Evolutionary conservation across 2,888 invertebrate genomes (phyloP).

Genomic region (Amitus sp.): DNA sequence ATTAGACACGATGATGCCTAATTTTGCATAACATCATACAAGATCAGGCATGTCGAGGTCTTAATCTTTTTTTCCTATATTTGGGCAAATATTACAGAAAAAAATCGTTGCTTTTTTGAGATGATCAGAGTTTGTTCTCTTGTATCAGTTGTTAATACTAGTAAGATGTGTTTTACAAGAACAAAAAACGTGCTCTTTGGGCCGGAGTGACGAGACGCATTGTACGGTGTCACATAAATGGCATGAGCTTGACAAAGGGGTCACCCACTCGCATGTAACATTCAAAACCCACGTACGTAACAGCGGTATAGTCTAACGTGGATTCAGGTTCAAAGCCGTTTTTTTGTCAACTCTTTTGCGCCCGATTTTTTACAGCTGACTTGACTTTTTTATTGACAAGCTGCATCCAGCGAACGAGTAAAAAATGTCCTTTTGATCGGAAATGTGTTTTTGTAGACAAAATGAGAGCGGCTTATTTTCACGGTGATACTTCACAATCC

Average conservation of each 20-base stretch:
- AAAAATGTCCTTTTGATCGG: neutral
- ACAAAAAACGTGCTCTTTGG: constrained; percentile 28
- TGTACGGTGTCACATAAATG: constrained; percentile 33
- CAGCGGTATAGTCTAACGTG: constrained; percentile 50
- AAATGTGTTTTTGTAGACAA: neutral
- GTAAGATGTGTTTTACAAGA: neutral
- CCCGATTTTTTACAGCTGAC: constrained; percentile 56
- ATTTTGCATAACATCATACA: no score
- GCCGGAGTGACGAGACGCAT: constrained; percentile 39
- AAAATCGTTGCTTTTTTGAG: neutral
- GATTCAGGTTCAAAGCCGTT: constrained; percentile 52
- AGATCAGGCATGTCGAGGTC: no score
- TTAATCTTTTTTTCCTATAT: no score
- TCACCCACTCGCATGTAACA: constrained; percentile 35
- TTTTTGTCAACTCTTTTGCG: constrained; percentile 45
- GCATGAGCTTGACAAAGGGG: constrained; percentile 41
- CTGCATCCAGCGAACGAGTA: no score
- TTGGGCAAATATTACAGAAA: neutral
- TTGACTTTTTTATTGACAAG: constrained; percentile 41
- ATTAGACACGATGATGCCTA: no score
- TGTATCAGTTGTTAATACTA: no score
- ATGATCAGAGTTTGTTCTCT: neutral
- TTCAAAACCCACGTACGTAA: constrained; percentile 29
- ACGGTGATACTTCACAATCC: no score
- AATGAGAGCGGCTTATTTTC: no score